Evolutionary conservation across 2,888 invertebrate genomes (phyloP).

Genomic region (Drosophila mayaguana): DNA sequence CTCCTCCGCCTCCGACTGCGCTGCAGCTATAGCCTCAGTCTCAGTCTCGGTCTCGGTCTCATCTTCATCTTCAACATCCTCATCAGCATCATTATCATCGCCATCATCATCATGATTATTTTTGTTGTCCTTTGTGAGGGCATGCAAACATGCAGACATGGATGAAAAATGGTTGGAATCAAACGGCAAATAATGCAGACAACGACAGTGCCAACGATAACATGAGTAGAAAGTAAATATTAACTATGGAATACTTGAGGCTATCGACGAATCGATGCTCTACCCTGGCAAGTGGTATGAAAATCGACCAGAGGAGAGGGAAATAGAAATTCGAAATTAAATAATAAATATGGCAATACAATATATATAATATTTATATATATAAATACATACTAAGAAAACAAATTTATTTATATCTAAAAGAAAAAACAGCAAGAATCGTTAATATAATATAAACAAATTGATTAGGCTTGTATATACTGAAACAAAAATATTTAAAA

Average conservation of each 20-base stretch:
- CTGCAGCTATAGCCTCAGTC: not conserved
- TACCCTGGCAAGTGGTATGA: not conserved
- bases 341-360: too few relatives aligned
- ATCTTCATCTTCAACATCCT: constrained; percentile 15
- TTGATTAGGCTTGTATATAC: too few relatives aligned
- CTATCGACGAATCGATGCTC: constrained; percentile 31
- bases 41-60: not conserved
- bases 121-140: constrained; percentile 72
- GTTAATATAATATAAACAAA: too few relatives aligned
- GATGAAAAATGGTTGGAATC: constrained; percentile 72
- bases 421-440: too few relatives aligned
- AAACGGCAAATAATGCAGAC: constrained; percentile 78
- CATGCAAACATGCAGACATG: constrained; percentile 77
- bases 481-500: too few relatives aligned
- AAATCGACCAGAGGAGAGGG: not conserved
- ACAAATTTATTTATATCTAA: too few relatives aligned
- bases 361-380: too few relatives aligned
- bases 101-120: constrained; percentile 23
- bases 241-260: constrained; percentile 8
- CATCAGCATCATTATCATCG: constrained; percentile 6
- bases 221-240: constrained; percentile 57
- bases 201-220: constrained; percentile 67
- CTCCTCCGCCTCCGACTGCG: not conserved
- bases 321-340: too few relatives aligned
- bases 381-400: too few relatives aligned